Evolutionary conservation across 1,140 invertebrate genomes (phyloP).

Genomic region (Zaprionus nigranus): DNA sequence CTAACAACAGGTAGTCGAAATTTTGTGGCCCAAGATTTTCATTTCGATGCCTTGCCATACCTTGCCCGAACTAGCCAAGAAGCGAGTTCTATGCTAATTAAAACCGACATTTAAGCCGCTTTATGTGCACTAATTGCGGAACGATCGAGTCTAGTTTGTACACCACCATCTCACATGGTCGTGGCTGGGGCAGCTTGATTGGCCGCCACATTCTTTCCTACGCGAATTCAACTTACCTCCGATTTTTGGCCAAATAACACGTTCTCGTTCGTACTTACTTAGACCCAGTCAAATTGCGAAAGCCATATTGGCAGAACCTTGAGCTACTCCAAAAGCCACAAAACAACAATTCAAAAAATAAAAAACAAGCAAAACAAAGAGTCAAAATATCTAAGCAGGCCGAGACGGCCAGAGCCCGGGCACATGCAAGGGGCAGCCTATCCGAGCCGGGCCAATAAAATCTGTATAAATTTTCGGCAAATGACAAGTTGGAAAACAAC

Average conservation of each 20-base stretch:
- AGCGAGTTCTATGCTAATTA: conserved; percentile 25
- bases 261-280: conserved; percentile 46
- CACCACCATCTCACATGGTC: conserved; percentile 49
- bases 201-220: conserved; percentile 72
- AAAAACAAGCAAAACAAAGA: conserved; percentile 34
- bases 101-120: conserved; percentile 11
- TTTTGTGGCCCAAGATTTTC: conserved; percentile 18
- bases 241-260: conserved; percentile 70
- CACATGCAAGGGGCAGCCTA: background rate
- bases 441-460: conserved; percentile 61
- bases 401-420: conserved; percentile 14
- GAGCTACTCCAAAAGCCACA: conserved; percentile 69
- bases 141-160: conserved; percentile 10
- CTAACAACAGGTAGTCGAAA: conserved; percentile 33
- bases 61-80: conserved; percentile 5
- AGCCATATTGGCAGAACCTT: conserved; percentile 72
- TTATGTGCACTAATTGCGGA: conserved; percentile 10
- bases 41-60: conserved; percentile 11
- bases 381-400: conserved; percentile 42
- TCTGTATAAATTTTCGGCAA: conserved; percentile 60
- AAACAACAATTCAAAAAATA: conserved; percentile 35
- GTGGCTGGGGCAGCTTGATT: conserved; percentile 40
- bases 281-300: conserved; percentile 57
- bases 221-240: conserved; percentile 63
- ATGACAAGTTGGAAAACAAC: conserved; percentile 58